Evolutionary conservation across 2,113 vertebrate species (phyloP).

Genomic region (Murina feae): DNA sequence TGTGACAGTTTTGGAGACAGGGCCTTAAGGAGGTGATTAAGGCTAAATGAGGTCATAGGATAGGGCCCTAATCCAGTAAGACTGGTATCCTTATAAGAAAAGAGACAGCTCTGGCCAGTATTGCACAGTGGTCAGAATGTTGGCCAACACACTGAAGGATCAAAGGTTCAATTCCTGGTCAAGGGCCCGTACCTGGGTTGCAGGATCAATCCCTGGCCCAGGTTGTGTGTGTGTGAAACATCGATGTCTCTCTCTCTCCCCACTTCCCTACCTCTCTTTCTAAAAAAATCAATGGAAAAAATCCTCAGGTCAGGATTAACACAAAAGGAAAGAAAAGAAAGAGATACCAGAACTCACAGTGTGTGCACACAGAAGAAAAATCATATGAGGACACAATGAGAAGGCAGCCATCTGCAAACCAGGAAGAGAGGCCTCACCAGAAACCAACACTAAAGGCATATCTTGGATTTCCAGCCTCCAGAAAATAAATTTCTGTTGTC

Average conservation of each 20-base stretch:
- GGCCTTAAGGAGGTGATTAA: not conserved
- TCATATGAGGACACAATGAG: not conserved
- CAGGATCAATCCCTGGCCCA: too few relatives aligned
- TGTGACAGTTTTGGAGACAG: not conserved
- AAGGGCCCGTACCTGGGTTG: too few relatives aligned
- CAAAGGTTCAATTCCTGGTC: too few relatives aligned
- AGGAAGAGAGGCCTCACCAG: not conserved
- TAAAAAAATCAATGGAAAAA: too few relatives aligned
- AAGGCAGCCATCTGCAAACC: not conserved
- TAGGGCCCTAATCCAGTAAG: not conserved
- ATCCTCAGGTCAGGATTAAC: too few relatives aligned
- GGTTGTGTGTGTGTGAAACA: too few relatives aligned
- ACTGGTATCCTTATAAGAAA: not conserved
- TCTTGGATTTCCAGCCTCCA: not conserved
- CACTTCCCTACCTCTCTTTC: too few relatives aligned
- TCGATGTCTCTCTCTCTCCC: too few relatives aligned
- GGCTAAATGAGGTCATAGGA: not conserved
- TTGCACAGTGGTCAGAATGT: too few relatives aligned
- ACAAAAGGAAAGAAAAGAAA: not conserved
- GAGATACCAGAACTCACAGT: not conserved
- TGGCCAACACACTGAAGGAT: too few relatives aligned
- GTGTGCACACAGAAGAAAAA: not conserved
- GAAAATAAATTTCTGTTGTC: not conserved
- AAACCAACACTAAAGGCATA: not conserved
- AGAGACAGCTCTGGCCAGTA: not conserved